Evolutionary conservation across 2,888 invertebrate genomes (phyloP), one percentile per base, ranked within the genome.

Genomic region (Anticlea derivata): DNA sequence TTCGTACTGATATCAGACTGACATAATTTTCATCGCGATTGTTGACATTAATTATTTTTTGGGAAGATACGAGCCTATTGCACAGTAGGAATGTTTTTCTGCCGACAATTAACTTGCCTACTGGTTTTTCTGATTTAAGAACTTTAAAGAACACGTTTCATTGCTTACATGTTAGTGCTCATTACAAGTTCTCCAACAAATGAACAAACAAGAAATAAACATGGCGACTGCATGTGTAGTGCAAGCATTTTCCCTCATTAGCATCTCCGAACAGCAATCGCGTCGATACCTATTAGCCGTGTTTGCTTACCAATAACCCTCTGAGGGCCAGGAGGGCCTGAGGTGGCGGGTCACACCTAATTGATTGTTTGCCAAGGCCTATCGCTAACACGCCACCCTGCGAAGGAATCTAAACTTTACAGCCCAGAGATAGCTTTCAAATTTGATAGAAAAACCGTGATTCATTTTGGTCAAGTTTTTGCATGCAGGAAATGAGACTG

Each of bases 191-290:
- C 20, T 24, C 30, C 31, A n/a, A 24, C 50, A 39, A 50, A 46
- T 40, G 39, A 45, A 17, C 29, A 31, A 44, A 50, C 39, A 33
- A 37, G 30, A 17, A 33, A 33, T 44, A 50, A 49, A 49, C 41
- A 43, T 26, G 20, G 23, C 34, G 26, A 27, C 44, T 44, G 34
- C 39, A 44, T 40, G 48, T 41, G 23, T 13, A 12, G 37, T 40
- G 38, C 52, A 33, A 38, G 45, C 34, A 53, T 55, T 51, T 47
- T 50, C 55, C 41, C 57, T 56, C 54, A 56, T 60, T 60, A 56
- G 54, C 49, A 47, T 39, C 43, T 53, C 31, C 11, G 26, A 44
- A 10, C 34, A 34, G 12, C 52, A 31, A 43, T 48, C 43, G 37
- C 43, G 23, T 43, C 52, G 52, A 38, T 52, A 34, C 47, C 53